Evolutionary conservation across 1,140 invertebrate genomes (phyloP).

Genomic region (Drosophila punjabiensis): DNA sequence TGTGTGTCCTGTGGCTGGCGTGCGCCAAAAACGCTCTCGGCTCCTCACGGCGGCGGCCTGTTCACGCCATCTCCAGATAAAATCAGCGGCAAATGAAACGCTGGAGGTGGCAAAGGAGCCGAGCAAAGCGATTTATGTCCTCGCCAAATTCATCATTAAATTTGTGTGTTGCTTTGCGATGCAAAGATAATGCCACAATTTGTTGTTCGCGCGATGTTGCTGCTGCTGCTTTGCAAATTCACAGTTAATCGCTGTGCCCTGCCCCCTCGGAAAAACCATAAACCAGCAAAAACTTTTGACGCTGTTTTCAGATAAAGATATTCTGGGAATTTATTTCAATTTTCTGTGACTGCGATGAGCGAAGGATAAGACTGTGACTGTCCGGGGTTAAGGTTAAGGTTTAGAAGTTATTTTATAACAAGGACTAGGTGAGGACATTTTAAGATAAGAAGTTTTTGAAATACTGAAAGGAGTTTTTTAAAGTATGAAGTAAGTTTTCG

Average conservation of each 20-base stretch:
- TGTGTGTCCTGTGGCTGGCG: slow-evolving; percentile 38
- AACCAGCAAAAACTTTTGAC: slow-evolving; percentile 30
- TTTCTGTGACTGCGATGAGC: slow-evolving; percentile 35
- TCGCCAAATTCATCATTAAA: slow-evolving; percentile 76
- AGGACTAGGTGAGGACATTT: slow-evolving; percentile 3
- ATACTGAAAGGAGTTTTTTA: background rate
- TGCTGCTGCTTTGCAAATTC: slow-evolving; percentile 71
- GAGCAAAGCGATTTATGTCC: slow-evolving; percentile 75
- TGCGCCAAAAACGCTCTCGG: slow-evolving; percentile 71
- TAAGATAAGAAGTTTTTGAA: slow-evolving; percentile 4
- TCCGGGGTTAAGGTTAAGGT: background rate
- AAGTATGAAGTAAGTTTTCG: background rate
- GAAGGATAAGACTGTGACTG: slow-evolving; percentile 4
- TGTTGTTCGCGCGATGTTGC: slow-evolving; percentile 21
- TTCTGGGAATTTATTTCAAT: slow-evolving; percentile 52
- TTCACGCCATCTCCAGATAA: slow-evolving; percentile 64
- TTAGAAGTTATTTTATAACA: background rate
- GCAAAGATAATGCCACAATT: slow-evolving; percentile 65
- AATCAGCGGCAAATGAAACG: slow-evolving; percentile 33
- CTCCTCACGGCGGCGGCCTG: slow-evolving; percentile 53
- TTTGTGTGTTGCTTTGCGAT: slow-evolving; percentile 57
- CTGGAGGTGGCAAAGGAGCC: background rate
- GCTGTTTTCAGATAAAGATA: slow-evolving; percentile 40
- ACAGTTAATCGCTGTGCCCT: slow-evolving; percentile 65
- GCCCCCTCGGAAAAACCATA: slow-evolving; percentile 12